phyloP scores from a whole-genome alignment of 1,140 invertebrate genomes.

The Onthophagus taurus region DNA sequence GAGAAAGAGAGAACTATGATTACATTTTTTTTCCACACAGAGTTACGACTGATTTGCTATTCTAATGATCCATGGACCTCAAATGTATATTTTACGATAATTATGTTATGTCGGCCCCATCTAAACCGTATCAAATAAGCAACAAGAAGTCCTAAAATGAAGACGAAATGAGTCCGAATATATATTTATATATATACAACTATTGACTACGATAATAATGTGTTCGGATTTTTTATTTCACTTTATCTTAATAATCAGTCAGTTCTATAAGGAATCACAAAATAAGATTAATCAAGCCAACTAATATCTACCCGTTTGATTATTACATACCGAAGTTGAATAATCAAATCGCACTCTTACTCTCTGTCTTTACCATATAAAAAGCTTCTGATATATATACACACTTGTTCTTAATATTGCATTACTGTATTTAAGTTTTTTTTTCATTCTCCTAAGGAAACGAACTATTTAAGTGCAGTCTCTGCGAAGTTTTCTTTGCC shows the following conservation, averaged over 20 bases:
- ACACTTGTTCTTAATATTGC: conserved; percentile 22
- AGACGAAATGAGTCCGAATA: neutral
- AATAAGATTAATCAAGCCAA: conserved; percentile 9
- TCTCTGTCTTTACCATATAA: conserved; percentile 30
- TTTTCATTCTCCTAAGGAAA: conserved; percentile 9
- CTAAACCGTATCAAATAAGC: conserved; percentile 22
- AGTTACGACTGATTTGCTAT: conserved; percentile 23
- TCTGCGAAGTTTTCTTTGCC: conserved; percentile 9
- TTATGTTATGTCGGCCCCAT: neutral
- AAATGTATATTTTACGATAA: conserved; percentile 2
- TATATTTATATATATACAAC: conserved; percentile 26
- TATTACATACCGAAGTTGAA: conserved; percentile 2
- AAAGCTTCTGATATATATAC: conserved; percentile 38
- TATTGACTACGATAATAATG: conserved; percentile 23
- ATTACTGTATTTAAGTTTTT: conserved; percentile 11
- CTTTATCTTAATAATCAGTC: conserved; percentile 8
- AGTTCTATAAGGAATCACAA: conserved; percentile 8
- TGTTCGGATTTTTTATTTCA: conserved; percentile 2
- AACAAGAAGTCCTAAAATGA: conserved; percentile 16
- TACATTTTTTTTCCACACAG: conserved; percentile 10
- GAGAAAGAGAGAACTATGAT: conserved; percentile 7
- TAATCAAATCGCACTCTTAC: neutral
- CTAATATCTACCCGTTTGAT: neutral
- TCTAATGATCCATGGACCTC: conserved; percentile 37
- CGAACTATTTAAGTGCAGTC: conserved; percentile 25